Evolutionary conservation across 2,888 invertebrate genomes (phyloP).

Genomic region (Mantis religiosa): DNA sequence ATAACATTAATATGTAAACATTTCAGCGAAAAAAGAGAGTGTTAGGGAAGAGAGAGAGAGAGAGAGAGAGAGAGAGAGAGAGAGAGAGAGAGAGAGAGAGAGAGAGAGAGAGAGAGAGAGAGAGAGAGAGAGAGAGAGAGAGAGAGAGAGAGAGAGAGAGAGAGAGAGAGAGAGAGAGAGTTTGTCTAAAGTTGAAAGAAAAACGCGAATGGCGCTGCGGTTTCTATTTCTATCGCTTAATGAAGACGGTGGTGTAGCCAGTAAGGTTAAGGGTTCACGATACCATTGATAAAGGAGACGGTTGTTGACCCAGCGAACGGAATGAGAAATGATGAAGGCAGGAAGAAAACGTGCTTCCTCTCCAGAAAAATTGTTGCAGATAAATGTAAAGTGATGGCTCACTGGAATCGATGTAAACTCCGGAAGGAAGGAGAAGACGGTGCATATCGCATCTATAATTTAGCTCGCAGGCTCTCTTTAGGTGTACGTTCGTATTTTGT

Average conservation of each 20-base stretch:
- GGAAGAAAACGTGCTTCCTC: background rate
- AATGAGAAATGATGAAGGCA: background rate
- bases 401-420: background rate
- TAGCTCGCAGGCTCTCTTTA: background rate
- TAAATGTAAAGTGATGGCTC: background rate
- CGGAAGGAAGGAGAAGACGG: background rate
- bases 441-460: background rate
- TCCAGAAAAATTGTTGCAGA: background rate
- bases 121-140: too few species aligned
- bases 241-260: too few species aligned
- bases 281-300: too few species aligned
- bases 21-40: background rate
- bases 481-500: too few species aligned
- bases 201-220: background rate
- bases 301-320: background rate
- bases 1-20: too few species aligned
- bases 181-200: background rate
- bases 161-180: background rate
- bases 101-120: too few species aligned
- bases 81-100: too few species aligned
- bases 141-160: background rate
- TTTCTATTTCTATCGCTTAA: too few species aligned
- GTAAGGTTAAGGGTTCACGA: background rate
- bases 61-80: background rate
- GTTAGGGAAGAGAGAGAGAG: background rate